A percentile compares a stretch with the other conserved stretches of the same genome.
phyloP scores from a whole-genome alignment of 2,888 invertebrate species.

The Sminthurides aquaticus region DNA sequence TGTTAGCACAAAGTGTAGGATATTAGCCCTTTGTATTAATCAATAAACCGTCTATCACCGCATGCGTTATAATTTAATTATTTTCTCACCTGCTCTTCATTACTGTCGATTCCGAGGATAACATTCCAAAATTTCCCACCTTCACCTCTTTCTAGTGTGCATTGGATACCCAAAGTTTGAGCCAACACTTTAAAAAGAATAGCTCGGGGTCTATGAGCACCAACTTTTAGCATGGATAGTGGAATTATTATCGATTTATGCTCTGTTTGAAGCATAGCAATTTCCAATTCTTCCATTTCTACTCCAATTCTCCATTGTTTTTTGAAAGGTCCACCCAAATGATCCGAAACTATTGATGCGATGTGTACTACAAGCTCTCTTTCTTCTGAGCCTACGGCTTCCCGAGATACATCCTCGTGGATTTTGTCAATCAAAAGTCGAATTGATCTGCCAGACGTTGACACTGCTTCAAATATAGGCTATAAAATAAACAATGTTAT shows the following conservation, averaged over 20 bases:
- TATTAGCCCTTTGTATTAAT: no score
- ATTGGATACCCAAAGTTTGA: constrained; percentile 58
- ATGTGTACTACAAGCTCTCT: constrained; percentile 29
- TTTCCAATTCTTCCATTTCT: constrained; percentile 34
- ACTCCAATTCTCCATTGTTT: constrained; percentile 32
- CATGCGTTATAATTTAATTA: no score
- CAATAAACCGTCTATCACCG: no score
- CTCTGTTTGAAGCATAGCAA: constrained; percentile 33
- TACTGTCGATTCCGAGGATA: constrained; percentile 44
- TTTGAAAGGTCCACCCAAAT: constrained; percentile 34
- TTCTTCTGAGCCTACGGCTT: not conserved
- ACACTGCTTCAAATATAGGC: not conserved
- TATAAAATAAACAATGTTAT: not conserved
- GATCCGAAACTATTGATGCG: constrained; percentile 28
- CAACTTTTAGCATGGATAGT: constrained; percentile 31
- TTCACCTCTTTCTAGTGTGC: constrained; percentile 54
- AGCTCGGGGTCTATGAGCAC: constrained; percentile 48
- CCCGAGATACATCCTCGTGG: not conserved
- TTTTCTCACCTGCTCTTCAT: not conserved
- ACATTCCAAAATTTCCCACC: constrained; percentile 59
- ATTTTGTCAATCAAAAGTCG: not conserved
- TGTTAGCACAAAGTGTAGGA: no score
- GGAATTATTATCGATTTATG: constrained; percentile 32
- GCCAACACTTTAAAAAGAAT: constrained; percentile 60
- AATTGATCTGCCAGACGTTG: not conserved